A percentile compares a stretch with the other conserved stretches of the same genome.
Conservation (phyloP, 2,888 invertebrate species). For the Phragmatobia fuliginosa region DNA sequence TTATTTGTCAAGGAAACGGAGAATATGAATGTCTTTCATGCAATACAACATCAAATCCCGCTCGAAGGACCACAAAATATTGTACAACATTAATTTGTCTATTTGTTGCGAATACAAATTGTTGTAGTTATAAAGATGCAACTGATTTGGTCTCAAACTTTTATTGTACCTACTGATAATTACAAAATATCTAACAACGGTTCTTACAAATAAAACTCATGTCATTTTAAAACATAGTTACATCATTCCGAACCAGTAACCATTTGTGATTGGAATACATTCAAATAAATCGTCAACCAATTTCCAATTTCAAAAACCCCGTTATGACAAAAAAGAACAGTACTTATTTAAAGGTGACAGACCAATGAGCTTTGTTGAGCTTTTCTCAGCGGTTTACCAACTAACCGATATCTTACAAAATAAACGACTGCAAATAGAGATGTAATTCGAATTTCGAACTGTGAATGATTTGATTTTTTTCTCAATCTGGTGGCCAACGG, state of each 20-base stretch:
- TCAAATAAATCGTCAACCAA: constrained; percentile 24
- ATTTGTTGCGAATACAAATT: too few relatives aligned
- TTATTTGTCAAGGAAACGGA: not conserved
- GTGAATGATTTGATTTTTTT: constrained; percentile 51
- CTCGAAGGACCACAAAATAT: too few relatives aligned
- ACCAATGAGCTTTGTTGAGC: constrained; percentile 40
- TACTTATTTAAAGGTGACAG: constrained; percentile 34
- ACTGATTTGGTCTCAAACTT: too few relatives aligned
- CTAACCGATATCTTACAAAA: constrained; percentile 53
- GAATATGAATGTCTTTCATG: too few relatives aligned
- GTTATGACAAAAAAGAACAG: constrained; percentile 31
- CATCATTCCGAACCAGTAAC: constrained; percentile 17
- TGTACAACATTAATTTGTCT: too few relatives aligned
- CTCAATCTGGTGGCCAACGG: constrained; percentile 67
- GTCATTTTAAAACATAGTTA: not conserved
- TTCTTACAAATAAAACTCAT: not conserved
- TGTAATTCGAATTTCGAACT: constrained; percentile 52
- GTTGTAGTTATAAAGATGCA: too few relatives aligned
- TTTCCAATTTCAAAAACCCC: constrained; percentile 39
- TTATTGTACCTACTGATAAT: too few relatives aligned
- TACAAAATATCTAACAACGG: too few relatives aligned
- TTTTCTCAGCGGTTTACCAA: constrained; percentile 56
- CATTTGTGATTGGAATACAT: constrained; percentile 6
- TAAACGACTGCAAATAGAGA: constrained; percentile 50
- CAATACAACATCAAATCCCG: too few relatives aligned